Conservation (phyloP, 2,113 vertebrate genomes). For the Arenaria interpres region DNA sequence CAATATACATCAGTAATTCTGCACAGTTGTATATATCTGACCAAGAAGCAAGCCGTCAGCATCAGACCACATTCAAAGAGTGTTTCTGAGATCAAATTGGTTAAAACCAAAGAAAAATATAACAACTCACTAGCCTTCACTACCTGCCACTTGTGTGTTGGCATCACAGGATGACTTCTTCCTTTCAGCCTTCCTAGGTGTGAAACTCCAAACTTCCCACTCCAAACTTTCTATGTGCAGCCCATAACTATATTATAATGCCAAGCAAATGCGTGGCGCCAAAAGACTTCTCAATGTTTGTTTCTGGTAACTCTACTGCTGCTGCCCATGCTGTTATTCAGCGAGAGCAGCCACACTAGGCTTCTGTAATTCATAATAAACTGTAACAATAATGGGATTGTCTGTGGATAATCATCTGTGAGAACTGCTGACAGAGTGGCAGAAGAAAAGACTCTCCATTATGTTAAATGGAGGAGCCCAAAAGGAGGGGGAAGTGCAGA, state of each 20-base stretch:
- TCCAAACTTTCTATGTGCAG: rapidly evolving
- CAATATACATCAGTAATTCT: background rate
- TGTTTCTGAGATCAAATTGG: background rate
- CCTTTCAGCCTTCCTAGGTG: background rate
- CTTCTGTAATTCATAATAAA: background rate
- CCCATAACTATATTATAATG: background rate
- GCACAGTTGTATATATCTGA: background rate
- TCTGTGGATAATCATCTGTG: background rate
- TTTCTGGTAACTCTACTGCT: background rate
- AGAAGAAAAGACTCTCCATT: background rate
- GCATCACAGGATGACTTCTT: rapidly evolving
- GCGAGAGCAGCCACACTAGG: background rate
- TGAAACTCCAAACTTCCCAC: background rate
- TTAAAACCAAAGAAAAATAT: background rate
- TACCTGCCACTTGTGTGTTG: background rate
- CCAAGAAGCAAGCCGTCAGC: background rate
- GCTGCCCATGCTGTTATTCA: background rate
- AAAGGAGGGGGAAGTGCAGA: background rate
- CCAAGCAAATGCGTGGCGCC: background rate
- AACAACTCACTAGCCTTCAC: background rate
- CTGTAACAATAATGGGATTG: background rate
- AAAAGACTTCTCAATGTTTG: background rate
- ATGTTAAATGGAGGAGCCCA: background rate
- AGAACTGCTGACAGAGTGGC: background rate
- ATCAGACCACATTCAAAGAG: background rate